Percentiles rank a stretch among this genome's conserved stretches.
Conservation (phyloP, 2,888 invertebrate species). For the Lepidochrysops patricia region DNA sequence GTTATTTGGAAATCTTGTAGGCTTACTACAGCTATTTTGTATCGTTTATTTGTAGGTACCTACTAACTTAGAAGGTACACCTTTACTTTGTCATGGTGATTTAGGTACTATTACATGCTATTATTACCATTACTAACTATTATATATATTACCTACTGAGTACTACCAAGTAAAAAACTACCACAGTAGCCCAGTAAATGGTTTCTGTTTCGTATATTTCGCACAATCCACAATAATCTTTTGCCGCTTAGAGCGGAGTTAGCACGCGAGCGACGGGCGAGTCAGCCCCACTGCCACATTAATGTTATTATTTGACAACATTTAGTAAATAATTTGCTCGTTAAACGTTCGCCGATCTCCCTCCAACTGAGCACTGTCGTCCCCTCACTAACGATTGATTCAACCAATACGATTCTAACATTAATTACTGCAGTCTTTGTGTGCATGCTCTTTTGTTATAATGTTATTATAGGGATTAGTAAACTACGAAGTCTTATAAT, state of each 20-base stretch:
- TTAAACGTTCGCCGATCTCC: constrained; percentile 65
- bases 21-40: no score
- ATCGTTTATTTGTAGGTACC: no score
- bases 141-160: no score
- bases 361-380: constrained; percentile 66
- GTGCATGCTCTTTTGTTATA: constrained; percentile 60
- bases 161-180: no score
- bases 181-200: no score
- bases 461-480: constrained; percentile 37
- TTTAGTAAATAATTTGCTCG: constrained; percentile 74
- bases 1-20: no score
- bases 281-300: constrained; percentile 42
- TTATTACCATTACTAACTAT: no score
- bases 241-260: constrained; percentile 16
- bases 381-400: constrained; percentile 52
- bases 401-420: constrained; percentile 57
- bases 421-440: constrained; percentile 66
- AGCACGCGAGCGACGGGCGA: constrained; percentile 25
- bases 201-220: background rate
- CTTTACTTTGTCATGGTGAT: no score
- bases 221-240: constrained; percentile 22
- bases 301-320: constrained; percentile 74
- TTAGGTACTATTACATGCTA: no score
- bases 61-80: no score
- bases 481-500: constrained; percentile 53